Evolutionary conservation across 2,113 vertebrate species (phyloP).

Genomic region (Dryoscopus gambensis): DNA sequence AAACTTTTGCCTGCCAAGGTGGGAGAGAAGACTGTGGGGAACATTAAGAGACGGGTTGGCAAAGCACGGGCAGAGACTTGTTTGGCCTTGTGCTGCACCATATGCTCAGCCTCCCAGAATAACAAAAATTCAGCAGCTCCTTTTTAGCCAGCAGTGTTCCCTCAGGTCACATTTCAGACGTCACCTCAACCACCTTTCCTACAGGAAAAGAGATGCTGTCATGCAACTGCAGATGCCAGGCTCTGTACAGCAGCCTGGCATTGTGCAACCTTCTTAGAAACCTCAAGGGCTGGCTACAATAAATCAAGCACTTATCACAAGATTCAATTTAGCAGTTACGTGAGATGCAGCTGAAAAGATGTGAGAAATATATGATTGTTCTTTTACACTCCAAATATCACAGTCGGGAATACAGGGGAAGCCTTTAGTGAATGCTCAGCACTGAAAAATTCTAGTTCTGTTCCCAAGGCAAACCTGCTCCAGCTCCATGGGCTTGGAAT

Average conservation of each 20-base stretch:
- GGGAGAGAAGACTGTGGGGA: background rate
- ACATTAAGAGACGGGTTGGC: background rate
- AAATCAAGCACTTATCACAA: background rate
- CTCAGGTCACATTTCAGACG: background rate
- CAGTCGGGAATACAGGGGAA: background rate
- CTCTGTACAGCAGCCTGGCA: background rate
- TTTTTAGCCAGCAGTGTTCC: background rate
- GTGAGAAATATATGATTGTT: background rate
- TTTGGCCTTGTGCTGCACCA: slow-evolving; percentile 22
- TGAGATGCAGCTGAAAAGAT: background rate
- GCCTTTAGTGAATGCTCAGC: background rate
- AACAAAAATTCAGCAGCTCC: slow-evolving; percentile 39
- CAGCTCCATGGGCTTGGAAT: background rate
- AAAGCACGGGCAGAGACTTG: background rate
- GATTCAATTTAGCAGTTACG: background rate
- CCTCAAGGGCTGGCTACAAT: background rate
- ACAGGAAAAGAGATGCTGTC: background rate
- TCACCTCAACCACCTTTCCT: background rate
- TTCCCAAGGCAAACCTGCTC: background rate
- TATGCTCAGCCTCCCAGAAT: slow-evolving; percentile 42
- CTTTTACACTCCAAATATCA: background rate
- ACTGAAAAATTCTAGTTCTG: background rate
- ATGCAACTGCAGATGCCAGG: background rate
- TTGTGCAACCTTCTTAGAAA: background rate
- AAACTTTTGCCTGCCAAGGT: background rate